Evolutionary conservation across 2,888 invertebrate genomes (phyloP), one percentile per base, ranked within the genome.

Genomic region (Ennomos fuscantarius): DNA sequence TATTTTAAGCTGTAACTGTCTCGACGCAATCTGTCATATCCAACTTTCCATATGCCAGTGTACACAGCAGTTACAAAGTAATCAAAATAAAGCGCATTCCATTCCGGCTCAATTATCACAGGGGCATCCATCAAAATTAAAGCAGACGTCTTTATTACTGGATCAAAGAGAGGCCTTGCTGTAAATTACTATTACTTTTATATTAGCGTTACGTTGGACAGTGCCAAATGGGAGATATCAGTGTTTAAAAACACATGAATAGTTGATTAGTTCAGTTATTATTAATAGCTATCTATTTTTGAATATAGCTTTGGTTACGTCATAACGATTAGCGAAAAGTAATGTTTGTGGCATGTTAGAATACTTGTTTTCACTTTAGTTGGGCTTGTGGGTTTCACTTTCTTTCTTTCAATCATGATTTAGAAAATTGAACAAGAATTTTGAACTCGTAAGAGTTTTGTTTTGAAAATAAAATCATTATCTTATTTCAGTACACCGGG

Each of bases 111-210:
- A 60, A 58, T 60, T 70, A 74, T 63, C 68, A 47, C 58, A 66
- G 59, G 65, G 59, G 65, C 74, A 82, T 84, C 71, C 66, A 74
- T 84, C 81, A 77, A 77, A 81, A 81, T 83, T 82, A 78, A 65
- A 63, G 65, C 64, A 68, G 70, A 78, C 73, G 68, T 79, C 74
- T 79, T 76, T 74, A 77, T 82, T 79, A 74, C 60, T 49, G 55
- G 61, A 70, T 69, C 70, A 67, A 70, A 68, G 50, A 59, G 36
- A 49, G 36, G 42, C 41, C 45, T 55, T 58, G 49, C 33, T 55
- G 60, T 51, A 66, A 55, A 52, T 64, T 62, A 58, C 60, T 62
- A 62, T 63, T 65, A 57, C 52, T 54, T 51, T 41, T 40, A 43
- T 55, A 60, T 43, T 36, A 52, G 52, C 12, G 37, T 37, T 31